These are phyloP conservation scores for Carassius carassius DNA, from an alignment of 2,113 vertebrate species.

Conservation along the genomic window DNA sequence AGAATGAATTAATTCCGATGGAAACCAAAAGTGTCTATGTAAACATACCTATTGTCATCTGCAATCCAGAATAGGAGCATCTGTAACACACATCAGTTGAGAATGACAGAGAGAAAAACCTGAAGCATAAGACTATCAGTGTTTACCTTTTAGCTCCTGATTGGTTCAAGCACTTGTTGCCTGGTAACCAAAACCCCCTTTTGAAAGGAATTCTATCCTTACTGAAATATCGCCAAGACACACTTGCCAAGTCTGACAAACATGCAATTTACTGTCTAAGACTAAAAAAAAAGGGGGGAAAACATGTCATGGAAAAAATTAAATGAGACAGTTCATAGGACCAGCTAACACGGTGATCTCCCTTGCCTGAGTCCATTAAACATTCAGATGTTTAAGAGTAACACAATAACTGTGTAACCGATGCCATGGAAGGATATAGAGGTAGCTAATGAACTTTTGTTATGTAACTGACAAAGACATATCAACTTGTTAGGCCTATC, in stretches of 20 bases:
- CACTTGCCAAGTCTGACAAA: conserved; percentile 65
- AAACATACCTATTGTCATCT: too few species aligned
- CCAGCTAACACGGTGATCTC: not conserved
- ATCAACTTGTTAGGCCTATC: not conserved
- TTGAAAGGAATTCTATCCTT: conserved; percentile 71
- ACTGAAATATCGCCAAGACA: conserved; percentile 75
- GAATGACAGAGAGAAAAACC: conserved; percentile 4
- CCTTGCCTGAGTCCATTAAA: not conserved
- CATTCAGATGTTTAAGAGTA: conserved; percentile 7
- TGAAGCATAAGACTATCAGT: conserved; percentile 47
- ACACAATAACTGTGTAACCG: not conserved
- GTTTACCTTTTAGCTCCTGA: conserved; percentile 67
- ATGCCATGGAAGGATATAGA: not conserved
- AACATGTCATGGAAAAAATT: conserved; percentile 2
- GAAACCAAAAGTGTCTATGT: too few species aligned
- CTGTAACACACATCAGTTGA: not conserved
- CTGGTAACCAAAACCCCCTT: conserved; percentile 73
- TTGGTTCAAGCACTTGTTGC: conserved; percentile 78
- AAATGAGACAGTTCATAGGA: not conserved
- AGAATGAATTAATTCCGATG: too few species aligned
- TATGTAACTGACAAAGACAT: not conserved
- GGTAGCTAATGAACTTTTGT: conserved; percentile 2
- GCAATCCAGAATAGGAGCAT: not conserved
- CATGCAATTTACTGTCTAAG: conserved; percentile 66
- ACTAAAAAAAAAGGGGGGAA: conserved; percentile 45